phyloP scores from a whole-genome alignment of 2,888 invertebrate species.

The Escarpia spicata region DNA sequence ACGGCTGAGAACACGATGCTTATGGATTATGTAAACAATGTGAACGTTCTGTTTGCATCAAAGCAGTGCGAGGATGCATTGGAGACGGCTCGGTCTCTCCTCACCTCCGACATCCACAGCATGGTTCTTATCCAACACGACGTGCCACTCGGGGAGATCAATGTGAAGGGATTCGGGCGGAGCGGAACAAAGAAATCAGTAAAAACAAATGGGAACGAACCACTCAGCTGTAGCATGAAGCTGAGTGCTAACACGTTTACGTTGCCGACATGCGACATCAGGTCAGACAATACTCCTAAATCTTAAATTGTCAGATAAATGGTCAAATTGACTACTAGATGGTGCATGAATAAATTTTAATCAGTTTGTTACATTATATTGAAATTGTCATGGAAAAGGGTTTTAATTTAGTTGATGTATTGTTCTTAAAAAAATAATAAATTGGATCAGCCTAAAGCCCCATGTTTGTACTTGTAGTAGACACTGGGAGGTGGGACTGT shows the following conservation, averaged over 20 bases:
- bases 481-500: too few relatives aligned
- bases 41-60: constrained; percentile 42
- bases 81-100: constrained; percentile 36
- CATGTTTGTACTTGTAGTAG: too few relatives aligned
- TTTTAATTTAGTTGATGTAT: too few relatives aligned
- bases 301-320: not conserved
- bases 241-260: constrained; percentile 34
- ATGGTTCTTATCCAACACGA: constrained; percentile 35
- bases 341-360: too few relatives aligned
- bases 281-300: constrained; percentile 28
- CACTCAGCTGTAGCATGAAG: constrained; percentile 30
- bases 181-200: constrained; percentile 31
- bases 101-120: constrained; percentile 37
- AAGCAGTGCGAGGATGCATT: constrained; percentile 41
- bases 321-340: too few relatives aligned
- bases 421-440: too few relatives aligned
- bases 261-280: constrained; percentile 41
- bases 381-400: too few relatives aligned
- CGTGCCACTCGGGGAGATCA: constrained; percentile 33
- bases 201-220: not conserved
- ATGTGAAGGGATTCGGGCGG: not conserved
- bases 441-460: too few relatives aligned
- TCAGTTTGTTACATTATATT: too few relatives aligned
- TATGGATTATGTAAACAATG: constrained; percentile 43
- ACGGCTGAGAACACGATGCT: constrained; percentile 31